Evolutionary conservation across 2,888 invertebrate genomes (phyloP), one percentile per base, ranked within the genome.

Genomic region (Lissonota sp.): DNA sequence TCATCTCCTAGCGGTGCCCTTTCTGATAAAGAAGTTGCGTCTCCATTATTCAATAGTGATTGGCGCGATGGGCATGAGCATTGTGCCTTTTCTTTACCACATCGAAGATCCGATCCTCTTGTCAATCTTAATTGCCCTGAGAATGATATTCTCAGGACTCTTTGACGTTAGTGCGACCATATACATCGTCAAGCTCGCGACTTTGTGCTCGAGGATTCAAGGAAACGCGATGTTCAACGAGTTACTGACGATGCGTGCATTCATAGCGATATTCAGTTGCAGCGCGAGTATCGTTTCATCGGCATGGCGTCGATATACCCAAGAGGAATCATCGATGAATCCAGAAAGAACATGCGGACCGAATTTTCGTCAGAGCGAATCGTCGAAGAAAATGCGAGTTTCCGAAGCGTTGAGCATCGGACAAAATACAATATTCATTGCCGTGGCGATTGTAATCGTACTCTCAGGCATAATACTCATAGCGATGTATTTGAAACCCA

Each of bases 391-490:
- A 12, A 1, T 40, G 63, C 79, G 79, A 53, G 39, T 75, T 7
- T 6, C 57, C 2, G 49, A 67, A 7, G 14, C 57, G 7, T 7
- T 72, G 57, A 82, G 63, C 7, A 14, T 40, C 1, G 83, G 80
- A n/a, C 71, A 80, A 37, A 74, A 57, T 12, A 80, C 71, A 4
- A 62, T 83, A 62, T 71, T 80, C 63, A 39, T 63, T 10, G 83
- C 77, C 1, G 64, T 80, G 4, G 14, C 71, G 5, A 78, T 80
- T 1, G 67, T 80, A n/a, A 40, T 80, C 1, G 60, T 70, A 1
- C 70, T 83, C 8, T 80, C 80, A 26, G 83, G 83, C 10, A 64
- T 80, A 3, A 83, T 83, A 64, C 51, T 80, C 7, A 83, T 83
- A 70, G 71, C 77, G 1, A 71, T 83, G 80, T 83, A 83, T 42